Evolutionary conservation across 92 coral and sea anemone genomes (phyloP).

Genomic region (Siderastrea siderea): DNA sequence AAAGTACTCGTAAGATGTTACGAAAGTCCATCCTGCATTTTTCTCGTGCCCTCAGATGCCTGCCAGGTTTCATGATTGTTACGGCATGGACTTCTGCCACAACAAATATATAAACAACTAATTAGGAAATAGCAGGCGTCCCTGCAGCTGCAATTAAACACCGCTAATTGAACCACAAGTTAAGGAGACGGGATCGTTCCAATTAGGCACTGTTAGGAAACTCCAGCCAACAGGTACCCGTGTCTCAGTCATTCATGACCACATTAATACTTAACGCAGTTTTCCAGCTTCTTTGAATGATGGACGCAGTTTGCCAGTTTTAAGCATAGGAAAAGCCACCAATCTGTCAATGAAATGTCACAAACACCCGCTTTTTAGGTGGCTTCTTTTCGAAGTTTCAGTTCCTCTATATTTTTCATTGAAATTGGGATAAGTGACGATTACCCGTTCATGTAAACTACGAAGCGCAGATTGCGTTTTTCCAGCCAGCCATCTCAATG

Average conservation of each 20-base stretch:
- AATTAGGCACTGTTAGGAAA: not conserved
- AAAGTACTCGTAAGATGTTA: no score
- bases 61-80: no score
- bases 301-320: not conserved
- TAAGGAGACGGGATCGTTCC: not conserved
- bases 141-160: not conserved
- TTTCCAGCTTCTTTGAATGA: not conserved
- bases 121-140: not conserved
- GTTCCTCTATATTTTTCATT: not conserved
- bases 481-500: not conserved
- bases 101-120: not conserved
- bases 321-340: not conserved
- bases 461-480: not conserved
- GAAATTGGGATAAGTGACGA: not conserved
- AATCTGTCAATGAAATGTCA: not conserved
- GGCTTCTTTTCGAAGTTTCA: not conserved
- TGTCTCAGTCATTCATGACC: slow-evolving; percentile 1
- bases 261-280: slow-evolving; percentile 1
- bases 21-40: no score
- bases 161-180: not conserved
- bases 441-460: not conserved
- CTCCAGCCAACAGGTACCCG: slow-evolving; percentile 36
- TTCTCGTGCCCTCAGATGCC: not conserved
- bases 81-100: not conserved
- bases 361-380: not conserved